Percentiles rank a stretch among this genome's conserved stretches.
Evolutionary conservation across 2,888 invertebrate genomes (phyloP).

Genomic region (Psylliodes chrysocephalus): DNA sequence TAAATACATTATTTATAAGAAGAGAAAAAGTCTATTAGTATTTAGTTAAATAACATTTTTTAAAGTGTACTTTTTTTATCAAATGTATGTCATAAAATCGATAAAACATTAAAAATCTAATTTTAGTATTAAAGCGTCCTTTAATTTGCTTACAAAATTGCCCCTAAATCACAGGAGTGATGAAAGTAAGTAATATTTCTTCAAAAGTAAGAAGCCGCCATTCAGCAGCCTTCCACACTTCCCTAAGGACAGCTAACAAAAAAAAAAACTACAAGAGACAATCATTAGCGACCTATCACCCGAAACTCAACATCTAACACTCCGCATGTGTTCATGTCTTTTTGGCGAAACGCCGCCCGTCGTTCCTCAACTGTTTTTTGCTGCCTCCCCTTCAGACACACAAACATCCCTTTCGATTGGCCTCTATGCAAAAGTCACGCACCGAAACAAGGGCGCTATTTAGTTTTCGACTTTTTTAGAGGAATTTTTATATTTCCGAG

Average conservation of each 20-base stretch:
- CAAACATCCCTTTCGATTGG: conserved; percentile 40
- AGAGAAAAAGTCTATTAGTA: no score
- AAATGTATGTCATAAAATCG: no score
- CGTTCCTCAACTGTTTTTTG: conserved; percentile 33
- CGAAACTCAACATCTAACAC: conserved; percentile 3
- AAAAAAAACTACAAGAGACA: background rate
- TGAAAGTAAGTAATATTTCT: no score
- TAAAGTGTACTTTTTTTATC: no score
- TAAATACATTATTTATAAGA: no score
- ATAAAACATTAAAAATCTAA: no score
- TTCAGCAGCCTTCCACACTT: background rate
- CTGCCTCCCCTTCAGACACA: conserved; percentile 27
- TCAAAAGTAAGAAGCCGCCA: conserved; percentile 4
- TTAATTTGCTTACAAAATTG: no score
- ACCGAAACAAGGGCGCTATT: conserved; percentile 43
- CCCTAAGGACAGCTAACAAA: conserved; percentile 1
- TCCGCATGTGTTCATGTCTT: conserved; percentile 28
- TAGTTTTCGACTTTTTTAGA: conserved; percentile 43
- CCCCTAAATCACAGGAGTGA: no score
- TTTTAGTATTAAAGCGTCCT: no score
- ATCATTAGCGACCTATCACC: conserved; percentile 16
- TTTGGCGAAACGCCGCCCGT: conserved; percentile 39
- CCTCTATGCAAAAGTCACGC: conserved; percentile 44
- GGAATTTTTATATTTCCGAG: conserved; percentile 57
- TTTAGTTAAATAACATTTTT: no score